Evolutionary conservation across 2,797 vertebrate species (phyloP).

Genomic region (Cryptoprocta ferox): DNA sequence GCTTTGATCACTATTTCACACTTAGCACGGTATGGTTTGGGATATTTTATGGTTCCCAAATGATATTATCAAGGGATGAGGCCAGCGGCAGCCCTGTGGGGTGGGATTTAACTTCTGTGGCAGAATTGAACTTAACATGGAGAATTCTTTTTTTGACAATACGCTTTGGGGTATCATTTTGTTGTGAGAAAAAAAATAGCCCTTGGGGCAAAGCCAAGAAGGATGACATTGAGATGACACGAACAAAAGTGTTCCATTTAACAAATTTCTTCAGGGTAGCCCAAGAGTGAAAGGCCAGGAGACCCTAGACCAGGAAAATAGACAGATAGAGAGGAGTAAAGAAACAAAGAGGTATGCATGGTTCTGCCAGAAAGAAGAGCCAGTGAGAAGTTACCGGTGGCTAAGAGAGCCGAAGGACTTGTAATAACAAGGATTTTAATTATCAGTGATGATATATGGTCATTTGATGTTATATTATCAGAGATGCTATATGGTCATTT

Average conservation of each 20-base stretch:
- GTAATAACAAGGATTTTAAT: neutral
- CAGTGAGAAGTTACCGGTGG: neutral
- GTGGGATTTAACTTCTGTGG: neutral
- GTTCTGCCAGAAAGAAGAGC: neutral
- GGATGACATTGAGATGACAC: neutral
- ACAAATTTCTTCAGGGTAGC: neutral
- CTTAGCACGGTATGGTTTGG: neutral
- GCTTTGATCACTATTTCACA: neutral
- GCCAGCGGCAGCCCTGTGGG: neutral
- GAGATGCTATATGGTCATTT: fast-evolving
- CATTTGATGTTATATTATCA: no score
- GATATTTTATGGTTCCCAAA: neutral
- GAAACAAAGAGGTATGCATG: neutral
- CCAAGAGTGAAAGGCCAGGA: neutral
- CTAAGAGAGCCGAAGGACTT: neutral
- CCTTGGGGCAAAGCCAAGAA: neutral
- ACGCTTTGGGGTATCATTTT: neutral
- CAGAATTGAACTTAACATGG: neutral
- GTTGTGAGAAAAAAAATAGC: neutral
- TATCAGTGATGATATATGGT: fast-evolving
- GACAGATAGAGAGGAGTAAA: fast-evolving
- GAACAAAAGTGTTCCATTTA: neutral
- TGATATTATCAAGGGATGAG: neutral
- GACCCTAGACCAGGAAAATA: neutral
- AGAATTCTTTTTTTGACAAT: neutral